Base-by-base conservation (phyloP, 2,797 vertebrate genomes). In the Cyclura pinguis region DNA sequence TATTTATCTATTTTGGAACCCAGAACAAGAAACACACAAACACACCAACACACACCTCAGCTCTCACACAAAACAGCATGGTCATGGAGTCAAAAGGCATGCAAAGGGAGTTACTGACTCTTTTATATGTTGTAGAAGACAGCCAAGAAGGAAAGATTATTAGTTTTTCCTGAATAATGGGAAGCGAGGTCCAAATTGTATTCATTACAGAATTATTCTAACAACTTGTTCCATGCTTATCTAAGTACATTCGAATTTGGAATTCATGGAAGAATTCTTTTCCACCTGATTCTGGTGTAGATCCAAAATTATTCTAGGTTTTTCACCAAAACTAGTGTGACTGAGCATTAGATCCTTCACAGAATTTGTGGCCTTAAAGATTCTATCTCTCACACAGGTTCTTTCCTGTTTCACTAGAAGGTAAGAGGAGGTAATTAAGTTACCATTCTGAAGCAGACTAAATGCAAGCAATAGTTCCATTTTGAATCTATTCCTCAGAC, bases 331-430 rank as follows among this genome's bases (percentile, higher is more conserved):
- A 35, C 86, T 91, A 78, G 29, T 92, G 85, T 84, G 1, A 73
- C 35, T 47, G 52, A 72, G 85, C 82, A 0, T 24, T 64, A 50
- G 86, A 95, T 62, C 10, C 91, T 69, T 84, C 32, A 57, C 4
- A 1, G 87, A 89, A 80, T 18, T n/a, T 93, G 57, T 73, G 88
- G 42, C 86, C 92, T 92, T 92, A 88, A 72, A 93, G 57, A 59
- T 91, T 91, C 84, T 32, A 80, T 3, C 0, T 91, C 32, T 91
- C 6, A 87, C 50, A 78, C n/a, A 59, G 74, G 35, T 87, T 91
- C 27, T 84, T n/a, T 24, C 69, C n/a, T 78, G 35, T 77, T 77
- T 57, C 62, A 83, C 73, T 67, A 22, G 59, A 87, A 87, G 47
- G 62, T 67, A 84, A 57, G 35, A 87, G 55, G n/a, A 87, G 27